phyloP scores from a whole-genome alignment of 2,797 vertebrate species.

The Artibeus jamaicensis region DNA sequence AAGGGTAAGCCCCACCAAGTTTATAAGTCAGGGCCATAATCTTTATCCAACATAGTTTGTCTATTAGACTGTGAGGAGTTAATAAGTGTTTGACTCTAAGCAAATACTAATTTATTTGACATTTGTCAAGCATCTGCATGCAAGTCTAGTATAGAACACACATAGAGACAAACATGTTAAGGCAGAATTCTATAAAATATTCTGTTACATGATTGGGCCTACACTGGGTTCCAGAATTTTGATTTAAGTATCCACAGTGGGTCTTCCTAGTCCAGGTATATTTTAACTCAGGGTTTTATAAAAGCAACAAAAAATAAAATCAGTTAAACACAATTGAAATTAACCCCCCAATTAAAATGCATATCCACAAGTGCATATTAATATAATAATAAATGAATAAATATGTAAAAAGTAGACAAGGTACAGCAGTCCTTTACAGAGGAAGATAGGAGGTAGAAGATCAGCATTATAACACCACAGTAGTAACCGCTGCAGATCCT shows the following conservation, averaged over 20 bases:
- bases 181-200: neutral
- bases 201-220: neutral
- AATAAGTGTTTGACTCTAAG: neutral
- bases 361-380: neutral
- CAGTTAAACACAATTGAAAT: neutral
- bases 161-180: neutral
- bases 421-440: neutral
- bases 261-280: neutral
- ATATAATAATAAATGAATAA: neutral
- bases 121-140: neutral
- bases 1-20: neutral
- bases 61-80: neutral
- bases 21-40: neutral
- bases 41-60: neutral
- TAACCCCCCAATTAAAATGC: neutral
- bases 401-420: neutral
- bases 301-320: neutral
- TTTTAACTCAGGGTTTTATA: neutral
- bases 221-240: neutral
- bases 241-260: neutral
- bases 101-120: conserved; percentile 14
- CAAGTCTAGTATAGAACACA: neutral
- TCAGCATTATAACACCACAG: neutral
- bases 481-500: neutral
- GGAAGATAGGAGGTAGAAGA: neutral